Evolutionary conservation across 2,888 invertebrate species (phyloP).

Genomic region (Cephus nigrinus): DNA sequence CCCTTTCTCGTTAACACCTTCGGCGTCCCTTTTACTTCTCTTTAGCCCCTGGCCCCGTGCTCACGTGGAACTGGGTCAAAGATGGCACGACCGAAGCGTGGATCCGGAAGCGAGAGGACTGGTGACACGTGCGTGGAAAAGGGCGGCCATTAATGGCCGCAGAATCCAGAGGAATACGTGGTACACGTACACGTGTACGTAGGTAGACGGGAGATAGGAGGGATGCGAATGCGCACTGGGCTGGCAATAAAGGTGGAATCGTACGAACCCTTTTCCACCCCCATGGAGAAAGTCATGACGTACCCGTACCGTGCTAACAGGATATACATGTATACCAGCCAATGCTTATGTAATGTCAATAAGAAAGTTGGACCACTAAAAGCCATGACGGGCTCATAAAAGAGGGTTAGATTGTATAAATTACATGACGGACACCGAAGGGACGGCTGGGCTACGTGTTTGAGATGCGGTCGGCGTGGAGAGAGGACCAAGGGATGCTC

Average conservation of each 20-base stretch:
- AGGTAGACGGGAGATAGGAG: neutral
- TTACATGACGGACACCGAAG: neutral
- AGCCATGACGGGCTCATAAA: neutral
- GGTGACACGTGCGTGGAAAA: neutral
- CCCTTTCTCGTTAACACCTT: conserved; percentile 2
- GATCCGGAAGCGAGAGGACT: neutral
- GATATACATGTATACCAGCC: neutral
- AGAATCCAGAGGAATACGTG: neutral
- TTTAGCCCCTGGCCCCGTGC: neutral
- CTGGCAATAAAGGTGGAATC: neutral
- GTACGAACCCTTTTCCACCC: neutral
- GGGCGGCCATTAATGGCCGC: neutral
- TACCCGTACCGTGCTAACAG: neutral
- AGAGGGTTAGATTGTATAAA: neutral
- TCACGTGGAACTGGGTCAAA: neutral
- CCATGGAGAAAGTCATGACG: neutral
- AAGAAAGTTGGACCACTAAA: neutral
- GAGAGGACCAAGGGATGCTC: no score
- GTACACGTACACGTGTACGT: neutral
- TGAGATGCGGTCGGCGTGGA: neutral
- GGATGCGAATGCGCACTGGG: neutral
- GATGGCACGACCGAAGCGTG: neutral
- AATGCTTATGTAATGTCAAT: neutral
- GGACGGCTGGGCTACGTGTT: neutral
- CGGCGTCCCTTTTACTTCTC: neutral